Base-by-base conservation (phyloP, 2,113 vertebrate species). In the Arizona elegans region DNA sequence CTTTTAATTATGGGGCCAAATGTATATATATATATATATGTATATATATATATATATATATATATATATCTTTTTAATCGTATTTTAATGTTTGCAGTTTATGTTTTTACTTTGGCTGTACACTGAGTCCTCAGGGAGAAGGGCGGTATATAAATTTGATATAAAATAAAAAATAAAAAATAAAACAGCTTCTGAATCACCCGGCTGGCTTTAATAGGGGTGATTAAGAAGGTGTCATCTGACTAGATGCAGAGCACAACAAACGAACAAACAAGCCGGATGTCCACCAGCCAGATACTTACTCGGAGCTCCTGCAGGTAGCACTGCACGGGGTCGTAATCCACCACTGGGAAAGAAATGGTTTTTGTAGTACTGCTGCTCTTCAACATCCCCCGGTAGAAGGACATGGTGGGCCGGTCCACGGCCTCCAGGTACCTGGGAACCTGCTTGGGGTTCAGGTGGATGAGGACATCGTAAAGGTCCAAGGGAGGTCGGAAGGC, bases 401-500 rank as follows among this genome's bases (percentile, higher is more conserved):
- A 98, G 0, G 95, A 98, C 87, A 97, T 95, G 0, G 90, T 11
- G 0, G 98, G 98, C 0, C 93, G 93, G 96, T 99, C 99, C 92
- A 99, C 98, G 0, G 97, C 96, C 93, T 99, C 98, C 90, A 97
- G 70, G 38, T 98, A 97, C 29, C 99, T 97, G 13, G 99, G 99
- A 33, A 99, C 97, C 94, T 99, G 99, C 88, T 97, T 98, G 43
- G 98, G 96, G 70, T 97, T 97, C 93, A 99, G 97, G 96, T 97
- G 98, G 96, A 99, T 99, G 86, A 99, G 95, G 52, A 99, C 98
- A 1, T 99, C 99, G 0, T 99, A 99, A 38, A 96, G 96, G 19
- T 99, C 98, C 95, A 99, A 81, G 26, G 99, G 98, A n/a, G 99
- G 98, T 26, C 99, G 98, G 97, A 99, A 98, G 65, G 97, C 97